These are phyloP conservation scores for Trissoscelio sp. DNA, from an alignment of 2,888 invertebrate species.

Conservation along the genomic window DNA sequence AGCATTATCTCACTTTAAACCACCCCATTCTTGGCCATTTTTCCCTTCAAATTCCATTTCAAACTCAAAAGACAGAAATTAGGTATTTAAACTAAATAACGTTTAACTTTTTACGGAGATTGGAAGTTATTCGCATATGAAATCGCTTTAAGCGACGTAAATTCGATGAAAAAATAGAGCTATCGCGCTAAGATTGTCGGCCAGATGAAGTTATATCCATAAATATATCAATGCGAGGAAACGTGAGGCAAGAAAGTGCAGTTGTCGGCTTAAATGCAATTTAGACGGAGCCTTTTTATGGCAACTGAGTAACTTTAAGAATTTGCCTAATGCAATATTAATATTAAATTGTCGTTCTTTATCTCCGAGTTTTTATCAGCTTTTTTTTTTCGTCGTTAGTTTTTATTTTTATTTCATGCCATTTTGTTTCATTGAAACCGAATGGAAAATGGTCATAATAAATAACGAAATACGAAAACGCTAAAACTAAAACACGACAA, in stretches of 20 bases:
- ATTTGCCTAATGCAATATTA: constrained; percentile 24
- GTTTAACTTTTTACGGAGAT: background rate
- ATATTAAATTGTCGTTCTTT: constrained; percentile 9
- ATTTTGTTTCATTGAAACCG: background rate
- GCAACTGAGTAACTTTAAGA: constrained; percentile 29
- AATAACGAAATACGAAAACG: background rate
- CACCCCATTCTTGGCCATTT: constrained; percentile 16
- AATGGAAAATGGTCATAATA: no score
- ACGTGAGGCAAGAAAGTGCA: constrained; percentile 42
- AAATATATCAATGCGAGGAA: constrained; percentile 53
- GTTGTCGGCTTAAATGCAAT: constrained; percentile 45
- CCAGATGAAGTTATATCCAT: constrained; percentile 51
- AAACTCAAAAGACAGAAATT: background rate
- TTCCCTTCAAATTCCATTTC: constrained; percentile 19
- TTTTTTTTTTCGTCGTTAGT: background rate
- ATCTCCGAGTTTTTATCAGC: no score
- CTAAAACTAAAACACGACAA: no score
- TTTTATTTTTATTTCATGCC: constrained; percentile 8
- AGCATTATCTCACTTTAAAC: constrained; percentile 40
- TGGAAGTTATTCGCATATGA: constrained; percentile 17
- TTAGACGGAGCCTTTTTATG: constrained; percentile 42
- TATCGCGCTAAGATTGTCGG: constrained; percentile 27
- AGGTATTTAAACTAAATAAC: constrained; percentile 20
- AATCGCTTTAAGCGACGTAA: constrained; percentile 8
- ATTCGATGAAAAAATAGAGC: constrained; percentile 14